Conservation (phyloP, 35 echinoderm and acorn worm species). For the Apostichopus parvimensis region DNA sequence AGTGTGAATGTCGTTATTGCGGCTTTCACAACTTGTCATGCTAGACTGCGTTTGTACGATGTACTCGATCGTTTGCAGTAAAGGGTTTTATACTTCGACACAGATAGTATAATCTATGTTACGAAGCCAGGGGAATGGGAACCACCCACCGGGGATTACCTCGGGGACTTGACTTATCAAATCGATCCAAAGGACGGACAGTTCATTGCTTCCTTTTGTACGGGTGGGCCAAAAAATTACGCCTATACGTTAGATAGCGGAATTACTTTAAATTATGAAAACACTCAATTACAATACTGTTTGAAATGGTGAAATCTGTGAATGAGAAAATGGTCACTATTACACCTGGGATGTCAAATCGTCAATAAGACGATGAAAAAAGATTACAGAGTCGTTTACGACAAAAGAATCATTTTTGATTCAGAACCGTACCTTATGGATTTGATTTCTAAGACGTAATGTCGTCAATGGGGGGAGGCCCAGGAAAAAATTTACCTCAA, state of each 20-base stretch:
- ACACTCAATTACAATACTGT: background rate
- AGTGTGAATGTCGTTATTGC: conserved; percentile 38
- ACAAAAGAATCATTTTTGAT: conserved; percentile 44
- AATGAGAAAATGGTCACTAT: conserved; percentile 33
- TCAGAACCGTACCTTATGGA: conserved; percentile 16
- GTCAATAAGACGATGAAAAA: background rate
- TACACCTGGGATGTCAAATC: conserved; percentile 27
- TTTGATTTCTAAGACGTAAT: conserved; percentile 16
- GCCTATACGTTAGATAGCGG: background rate
- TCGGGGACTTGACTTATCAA: no score
- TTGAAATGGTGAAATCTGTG: background rate
- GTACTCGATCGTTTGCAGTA: no score
- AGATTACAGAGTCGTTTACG: no score
- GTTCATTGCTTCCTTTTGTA: no score
- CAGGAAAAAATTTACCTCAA: no score
- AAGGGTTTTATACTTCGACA: background rate
- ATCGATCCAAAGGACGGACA: no score
- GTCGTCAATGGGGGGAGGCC: background rate
- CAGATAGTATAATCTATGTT: no score
- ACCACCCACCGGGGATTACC: no score
- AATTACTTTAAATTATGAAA: conserved; percentile 10
- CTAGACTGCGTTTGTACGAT: no score
- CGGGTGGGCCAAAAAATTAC: background rate
- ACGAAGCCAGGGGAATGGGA: no score
- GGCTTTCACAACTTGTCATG: no score